Evolutionary conservation across 2,113 vertebrate species (phyloP), one percentile per base, ranked within the genome.

Genomic region (Anarhynchus alexandrinus): DNA sequence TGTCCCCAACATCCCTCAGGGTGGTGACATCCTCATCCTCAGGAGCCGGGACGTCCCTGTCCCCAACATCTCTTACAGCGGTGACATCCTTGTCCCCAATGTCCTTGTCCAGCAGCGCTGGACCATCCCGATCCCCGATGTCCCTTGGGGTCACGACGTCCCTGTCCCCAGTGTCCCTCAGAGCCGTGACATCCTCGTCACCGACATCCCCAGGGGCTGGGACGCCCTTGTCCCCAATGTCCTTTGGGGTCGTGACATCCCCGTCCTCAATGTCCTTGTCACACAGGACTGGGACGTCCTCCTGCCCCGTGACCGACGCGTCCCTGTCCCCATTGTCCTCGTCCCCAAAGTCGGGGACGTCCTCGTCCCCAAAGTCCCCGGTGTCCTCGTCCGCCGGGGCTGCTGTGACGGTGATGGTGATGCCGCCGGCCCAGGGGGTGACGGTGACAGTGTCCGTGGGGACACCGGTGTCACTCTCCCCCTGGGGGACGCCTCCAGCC

Each of bases 271-370:
- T 0, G 8, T 12, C 54, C 61, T 51, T 12, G 38, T 42, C 73
- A 30, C 38, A 4, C 11, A 9, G 4, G 11, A 30, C 11, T 3
- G 69, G 69, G 67, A 36, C 40, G 2, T 6, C 59, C 21, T 29
- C 7, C 0, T 5, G 20, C n/a, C 61, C 82, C 1, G 1, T 14
- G 7, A 14, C 40, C 15, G 64, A n/a, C 42, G 9, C 5, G 29
- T 47, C 80, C 43, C 26, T 1, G 32, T 21, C 43, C 66, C 16
- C 34, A 4, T 1, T 2, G 38, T 29, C 42, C 27, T 64, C 6
- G 36, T 80, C 62, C 61, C 32, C 25, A 4, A 58, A 58, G 12
- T 30, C 7, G 18, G 30, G 19, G 30, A 3, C 1, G 14, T 30
- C 43, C 30, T 65, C 7, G 58, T 61, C 59, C 54, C n/a, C 32